Evolutionary conservation across 2,113 vertebrate species (phyloP), one percentile per base, ranked within the genome.

Genomic region (Aegithalos caudatus): DNA sequence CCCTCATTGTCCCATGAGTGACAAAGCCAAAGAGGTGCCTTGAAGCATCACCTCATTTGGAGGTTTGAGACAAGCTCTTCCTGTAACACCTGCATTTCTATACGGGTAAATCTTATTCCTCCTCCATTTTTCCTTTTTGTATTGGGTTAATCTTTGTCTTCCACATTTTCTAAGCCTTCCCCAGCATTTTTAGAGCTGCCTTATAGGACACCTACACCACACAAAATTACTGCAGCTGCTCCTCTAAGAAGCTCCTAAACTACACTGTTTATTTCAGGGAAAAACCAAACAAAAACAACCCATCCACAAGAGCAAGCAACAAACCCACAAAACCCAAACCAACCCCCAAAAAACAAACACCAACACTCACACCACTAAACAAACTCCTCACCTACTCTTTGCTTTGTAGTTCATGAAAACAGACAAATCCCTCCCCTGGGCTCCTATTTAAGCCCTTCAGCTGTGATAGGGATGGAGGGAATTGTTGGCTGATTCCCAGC

Each of bases 1-100:
- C 29, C 31, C 27, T 35, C 29, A 10, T 2, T 29, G 9, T 4
- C 22, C 14, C 24, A 3, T 0, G 1, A 4, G 23, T 31, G 8
- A n/a, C 70, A 82, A 86, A 72, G 33, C 10, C 31, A 44, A 45
- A 91, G 48, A 42, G 7, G 1, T 37, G 2, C 33, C 77, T 56
- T 27, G 5, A 53, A 76, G 40, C n/a, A 57, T 8, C 7, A 13
- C 27, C 15, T 54, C 14, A 33, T 27, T 2, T 9, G 7, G 16
- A 40, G 29, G 15, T 64, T 73, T 37, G 57, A 69, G 50, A 53
- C 11, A n/a, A 69, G 5, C 12, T 64, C 22, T 14, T 45, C 27
- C 11, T 7, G 6, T 10, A 3, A 7, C 22, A 56, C 12, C 25
- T 45, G 4, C 12, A 9, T 90, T 87, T 65, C 66, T 40, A 1